A percentile compares a stretch with the other conserved stretches of the same genome.
Evolutionary conservation across 2,888 invertebrate species (phyloP).

Genomic region (Phalera bucephala): DNA sequence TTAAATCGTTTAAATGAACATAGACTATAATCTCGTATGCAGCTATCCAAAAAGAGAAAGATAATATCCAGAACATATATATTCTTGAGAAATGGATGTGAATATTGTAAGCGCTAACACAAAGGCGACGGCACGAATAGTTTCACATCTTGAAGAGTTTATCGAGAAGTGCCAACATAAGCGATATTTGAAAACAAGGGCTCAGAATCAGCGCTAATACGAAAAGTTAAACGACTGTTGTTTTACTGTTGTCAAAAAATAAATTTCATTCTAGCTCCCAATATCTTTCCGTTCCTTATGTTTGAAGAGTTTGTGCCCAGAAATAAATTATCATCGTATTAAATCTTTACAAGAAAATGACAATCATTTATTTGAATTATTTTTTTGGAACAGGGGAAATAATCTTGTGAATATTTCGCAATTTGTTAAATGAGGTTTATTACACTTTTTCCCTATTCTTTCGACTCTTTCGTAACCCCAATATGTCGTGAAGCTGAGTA

Average conservation of each 20-base stretch:
- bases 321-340: conserved; percentile 44
- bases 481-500: conserved; percentile 24
- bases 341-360: conserved; percentile 38
- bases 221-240: conserved; percentile 65
- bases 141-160: conserved; percentile 21
- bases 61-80: conserved; percentile 30
- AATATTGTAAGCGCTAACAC: conserved; percentile 29
- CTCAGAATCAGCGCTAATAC: conserved; percentile 43
- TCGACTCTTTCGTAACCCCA: conserved; percentile 15
- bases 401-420: conserved; percentile 20
- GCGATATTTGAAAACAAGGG: conserved; percentile 33
- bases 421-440: conserved; percentile 28
- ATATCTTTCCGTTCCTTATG: conserved; percentile 36
- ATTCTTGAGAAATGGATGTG: conserved; percentile 41
- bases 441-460: conserved; percentile 15
- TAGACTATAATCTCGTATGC: neutral
- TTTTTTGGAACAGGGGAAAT: conserved; percentile 27
- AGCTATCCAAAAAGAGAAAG: conserved; percentile 27
- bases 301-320: conserved; percentile 37
- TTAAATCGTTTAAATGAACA: no score
- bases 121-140: conserved; percentile 31
- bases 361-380: conserved; percentile 40
- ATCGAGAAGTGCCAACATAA: conserved; percentile 15
- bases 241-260: no score
- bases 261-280: no score